Evolutionary conservation across 2,797 vertebrate species (phyloP), one percentile per base, ranked within the genome.

Genomic region (Myotis pilosus): DNA sequence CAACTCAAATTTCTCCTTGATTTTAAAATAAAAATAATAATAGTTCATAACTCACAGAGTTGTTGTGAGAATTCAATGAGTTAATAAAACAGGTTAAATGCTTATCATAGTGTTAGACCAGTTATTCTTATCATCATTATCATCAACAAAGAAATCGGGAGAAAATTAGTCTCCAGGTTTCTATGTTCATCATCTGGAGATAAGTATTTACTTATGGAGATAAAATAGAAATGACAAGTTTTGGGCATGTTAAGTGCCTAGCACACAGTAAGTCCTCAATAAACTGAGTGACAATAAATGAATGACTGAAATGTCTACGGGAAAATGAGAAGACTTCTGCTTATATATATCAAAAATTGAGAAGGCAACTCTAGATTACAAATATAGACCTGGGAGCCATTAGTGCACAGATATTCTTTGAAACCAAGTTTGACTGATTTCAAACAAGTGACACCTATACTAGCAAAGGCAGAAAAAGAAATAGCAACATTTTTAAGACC

Each of bases 21-120:
- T 11, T 11, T 47, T 55, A 84, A 95, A 88, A 88, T 92, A 83
- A 89, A 88, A 75, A 88, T 20, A n/a, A 88, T 15, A n/a, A 79
- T 49, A 57, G 38, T 53, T 88, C 19, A 30, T 82, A 88, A 78
- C 3, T 94, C 76, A 81, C 6, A 88, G 10, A 87, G 22, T 44
- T 57, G 16, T 68, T 60, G 23, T 38, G n/a, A 79, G 53, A 69
- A 89, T 88, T 64, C 55, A 69, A 2, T 33, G 36, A 84, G 6
- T 88, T 78, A 88, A 6, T 76, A n/a, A 66, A 64, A 66, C 30
- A 83, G 11, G 6, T 22, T 84, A 92, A 84, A 72, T 89, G 47
- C 38, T 6, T 72, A 28, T 55, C 19, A 75, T 17, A 78, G 30
- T 53, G 9, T 89, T 62, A 89, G 19, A 79, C 5, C 23, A 25